These are phyloP conservation scores for Meleagris gallopavo DNA, from an alignment of 2,113 vertebrate genomes.

Conservation along the genomic window DNA sequence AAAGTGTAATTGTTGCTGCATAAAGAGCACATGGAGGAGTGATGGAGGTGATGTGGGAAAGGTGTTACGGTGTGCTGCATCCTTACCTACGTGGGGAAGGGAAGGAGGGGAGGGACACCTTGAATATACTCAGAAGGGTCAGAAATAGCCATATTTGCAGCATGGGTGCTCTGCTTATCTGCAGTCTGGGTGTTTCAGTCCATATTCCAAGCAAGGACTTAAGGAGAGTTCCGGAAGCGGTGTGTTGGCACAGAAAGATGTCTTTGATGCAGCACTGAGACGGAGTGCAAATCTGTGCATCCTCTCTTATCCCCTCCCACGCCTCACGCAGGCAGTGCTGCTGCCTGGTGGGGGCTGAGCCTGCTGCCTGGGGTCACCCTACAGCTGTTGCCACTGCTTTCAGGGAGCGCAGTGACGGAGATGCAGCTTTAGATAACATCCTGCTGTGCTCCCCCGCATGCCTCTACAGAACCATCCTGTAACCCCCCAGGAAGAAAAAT, in stretches of 20 bases:
- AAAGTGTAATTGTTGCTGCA: background rate
- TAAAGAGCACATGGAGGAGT: background rate
- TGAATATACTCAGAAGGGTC: background rate
- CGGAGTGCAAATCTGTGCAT: background rate
- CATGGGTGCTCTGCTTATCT: background rate
- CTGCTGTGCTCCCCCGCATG: constrained; percentile 1
- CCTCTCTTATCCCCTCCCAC: background rate
- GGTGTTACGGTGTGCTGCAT: background rate
- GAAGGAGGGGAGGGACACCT: background rate
- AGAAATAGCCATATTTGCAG: background rate
- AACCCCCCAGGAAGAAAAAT: constrained; percentile 34
- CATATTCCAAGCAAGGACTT: background rate
- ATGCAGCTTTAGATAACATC: constrained; percentile 1
- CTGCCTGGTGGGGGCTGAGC: background rate
- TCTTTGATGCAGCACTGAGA: background rate
- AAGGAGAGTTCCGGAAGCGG: background rate
- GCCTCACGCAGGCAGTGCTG: background rate
- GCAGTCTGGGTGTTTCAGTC: background rate
- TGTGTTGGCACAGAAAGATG: background rate
- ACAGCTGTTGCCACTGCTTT: background rate
- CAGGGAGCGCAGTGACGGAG: constrained; percentile 14
- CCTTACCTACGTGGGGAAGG: no score
- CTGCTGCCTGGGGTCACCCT: background rate
- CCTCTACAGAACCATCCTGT: background rate
- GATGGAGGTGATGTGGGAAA: background rate